These are phyloP conservation scores for Cinara cedri DNA, from an alignment of 2,888 invertebrate species.

Conservation along the genomic window DNA sequence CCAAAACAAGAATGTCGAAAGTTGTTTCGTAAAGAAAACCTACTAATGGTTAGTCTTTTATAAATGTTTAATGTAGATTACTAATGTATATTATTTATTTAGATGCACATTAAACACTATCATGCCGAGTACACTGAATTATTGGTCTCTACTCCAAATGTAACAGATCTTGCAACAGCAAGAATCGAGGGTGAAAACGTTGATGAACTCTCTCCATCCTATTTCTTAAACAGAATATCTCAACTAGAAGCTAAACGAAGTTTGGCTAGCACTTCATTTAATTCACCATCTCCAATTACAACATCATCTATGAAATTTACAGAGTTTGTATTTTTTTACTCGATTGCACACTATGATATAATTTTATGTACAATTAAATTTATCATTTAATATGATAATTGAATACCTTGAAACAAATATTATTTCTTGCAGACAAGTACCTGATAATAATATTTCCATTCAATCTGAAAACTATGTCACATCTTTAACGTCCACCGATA, in stretches of 20 bases:
- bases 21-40: slow-evolving; percentile 87
- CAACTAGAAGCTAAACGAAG: slow-evolving; percentile 57
- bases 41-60: slow-evolving; percentile 69
- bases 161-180: slow-evolving; percentile 83
- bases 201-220: slow-evolving; percentile 58
- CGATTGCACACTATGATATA: not conserved
- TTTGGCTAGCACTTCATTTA: slow-evolving; percentile 6
- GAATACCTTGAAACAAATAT: not conserved
- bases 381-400: not conserved
- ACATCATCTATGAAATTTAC: slow-evolving; percentile 16
- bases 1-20: slow-evolving; percentile 85
- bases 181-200: slow-evolving; percentile 63
- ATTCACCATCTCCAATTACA: slow-evolving; percentile 6
- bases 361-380: not conserved
- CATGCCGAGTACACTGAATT: slow-evolving; percentile 80
- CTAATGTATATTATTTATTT: slow-evolving; percentile 37
- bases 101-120: slow-evolving; percentile 93
- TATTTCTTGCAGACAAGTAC: slow-evolving; percentile 39
- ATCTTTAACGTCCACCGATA: slow-evolving; percentile 10
- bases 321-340: slow-evolving; percentile 27
- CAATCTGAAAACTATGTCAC: slow-evolving; percentile 37
- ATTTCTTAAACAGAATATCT: slow-evolving; percentile 58
- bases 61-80: not conserved
- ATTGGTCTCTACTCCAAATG: slow-evolving; percentile 82
- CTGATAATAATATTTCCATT: not conserved